A percentile compares a stretch with the other conserved stretches of the same genome.
Evolutionary conservation across 2,888 invertebrate genomes (phyloP).

Genomic region (Ernsta delagoae): DNA sequence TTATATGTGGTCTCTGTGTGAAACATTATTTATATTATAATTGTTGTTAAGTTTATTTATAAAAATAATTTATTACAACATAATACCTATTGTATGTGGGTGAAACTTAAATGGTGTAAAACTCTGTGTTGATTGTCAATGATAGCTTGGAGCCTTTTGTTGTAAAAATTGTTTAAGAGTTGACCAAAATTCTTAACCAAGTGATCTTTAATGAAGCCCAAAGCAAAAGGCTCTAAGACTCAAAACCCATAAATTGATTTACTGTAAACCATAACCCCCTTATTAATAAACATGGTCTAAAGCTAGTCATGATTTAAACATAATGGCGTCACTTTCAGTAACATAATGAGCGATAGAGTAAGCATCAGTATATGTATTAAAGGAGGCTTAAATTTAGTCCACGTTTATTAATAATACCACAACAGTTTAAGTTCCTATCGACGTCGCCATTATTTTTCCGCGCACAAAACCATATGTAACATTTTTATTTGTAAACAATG

Average conservation of each 20-base stretch:
- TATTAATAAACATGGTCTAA: too few relatives aligned
- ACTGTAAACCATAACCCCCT: constrained; percentile 24
- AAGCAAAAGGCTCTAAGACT: constrained; percentile 19
- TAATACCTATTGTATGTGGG: constrained; percentile 24
- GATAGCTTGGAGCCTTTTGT: constrained; percentile 11
- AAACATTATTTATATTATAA: constrained; percentile 8
- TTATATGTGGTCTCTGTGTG: constrained; percentile 22
- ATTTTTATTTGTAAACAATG: constrained; percentile 26
- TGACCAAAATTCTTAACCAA: too few relatives aligned
- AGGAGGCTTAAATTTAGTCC: too few relatives aligned
- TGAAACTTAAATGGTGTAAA: constrained; percentile 18
- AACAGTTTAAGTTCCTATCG: constrained; percentile 40
- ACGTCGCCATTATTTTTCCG: constrained; percentile 42
- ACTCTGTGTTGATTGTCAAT: constrained; percentile 10
- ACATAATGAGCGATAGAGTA: too few relatives aligned
- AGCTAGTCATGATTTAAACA: too few relatives aligned
- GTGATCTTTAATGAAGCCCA: background rate
- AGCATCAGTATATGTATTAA: too few relatives aligned
- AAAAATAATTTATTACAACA: constrained; percentile 23
- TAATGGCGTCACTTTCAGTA: too few relatives aligned
- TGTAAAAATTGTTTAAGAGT: too few relatives aligned
- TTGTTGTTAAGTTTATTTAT: constrained; percentile 14
- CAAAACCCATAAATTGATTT: constrained; percentile 14
- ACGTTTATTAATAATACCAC: background rate
- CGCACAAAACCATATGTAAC: constrained; percentile 45